Conservation (phyloP, 2,888 invertebrate genomes). For the Drosophila anomelani region DNA sequence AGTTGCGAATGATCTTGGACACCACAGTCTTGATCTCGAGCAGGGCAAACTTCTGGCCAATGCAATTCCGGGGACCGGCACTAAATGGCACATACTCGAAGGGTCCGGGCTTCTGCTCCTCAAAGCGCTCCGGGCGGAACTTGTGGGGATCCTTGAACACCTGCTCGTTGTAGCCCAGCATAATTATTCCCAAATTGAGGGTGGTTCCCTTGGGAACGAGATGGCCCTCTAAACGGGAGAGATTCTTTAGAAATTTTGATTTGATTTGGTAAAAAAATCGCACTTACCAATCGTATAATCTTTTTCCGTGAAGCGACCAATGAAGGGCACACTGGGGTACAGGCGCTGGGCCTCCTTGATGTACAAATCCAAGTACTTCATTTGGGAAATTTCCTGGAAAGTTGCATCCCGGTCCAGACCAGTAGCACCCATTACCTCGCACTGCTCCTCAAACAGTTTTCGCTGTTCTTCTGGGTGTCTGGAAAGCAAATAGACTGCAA, state of each 20-base stretch:
- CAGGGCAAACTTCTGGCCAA: conserved; percentile 85
- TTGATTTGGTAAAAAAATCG: rapidly evolving
- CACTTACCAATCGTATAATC: conserved; percentile 69
- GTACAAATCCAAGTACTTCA: conserved; percentile 78
- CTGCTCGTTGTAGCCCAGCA: conserved; percentile 70
- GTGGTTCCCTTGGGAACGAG: conserved; percentile 70
- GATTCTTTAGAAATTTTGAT: neutral
- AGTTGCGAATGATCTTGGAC: conserved; percentile 86
- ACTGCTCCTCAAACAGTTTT: conserved; percentile 85
- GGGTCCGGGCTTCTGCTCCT: conserved; percentile 71
- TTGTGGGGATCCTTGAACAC: conserved; percentile 71
- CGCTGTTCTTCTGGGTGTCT: conserved; percentile 85
- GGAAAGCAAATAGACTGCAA: conserved; percentile 85
- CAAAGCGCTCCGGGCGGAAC: conserved; percentile 85
- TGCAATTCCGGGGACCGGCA: conserved; percentile 87
- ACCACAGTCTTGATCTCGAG: conserved; percentile 86
- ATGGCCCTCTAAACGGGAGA: conserved; percentile 62
- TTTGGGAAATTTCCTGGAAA: conserved; percentile 66
- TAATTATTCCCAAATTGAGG: conserved; percentile 66
- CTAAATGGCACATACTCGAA: conserved; percentile 87
- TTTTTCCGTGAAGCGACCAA: conserved; percentile 63
- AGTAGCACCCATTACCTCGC: conserved; percentile 84
- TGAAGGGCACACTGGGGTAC: conserved; percentile 79
- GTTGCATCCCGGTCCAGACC: conserved; percentile 73
- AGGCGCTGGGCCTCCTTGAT: conserved; percentile 78